Conservation (phyloP, 2,888 invertebrate species). For the Rosalia funebris region DNA sequence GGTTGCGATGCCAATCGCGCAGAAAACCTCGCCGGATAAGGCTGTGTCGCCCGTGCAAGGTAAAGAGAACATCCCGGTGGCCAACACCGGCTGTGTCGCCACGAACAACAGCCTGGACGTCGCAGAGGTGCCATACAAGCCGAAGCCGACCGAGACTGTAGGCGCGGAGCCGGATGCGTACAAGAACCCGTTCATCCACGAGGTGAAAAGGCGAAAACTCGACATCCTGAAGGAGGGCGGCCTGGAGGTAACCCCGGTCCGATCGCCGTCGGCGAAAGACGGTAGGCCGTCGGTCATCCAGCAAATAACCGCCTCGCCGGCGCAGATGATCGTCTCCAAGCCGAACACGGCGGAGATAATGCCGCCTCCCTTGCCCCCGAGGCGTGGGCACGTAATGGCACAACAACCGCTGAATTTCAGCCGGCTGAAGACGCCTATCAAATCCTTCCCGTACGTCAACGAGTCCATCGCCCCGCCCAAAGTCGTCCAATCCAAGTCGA, state of each 20-base stretch:
- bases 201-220: constrained; percentile 74
- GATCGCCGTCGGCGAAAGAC: constrained; percentile 52
- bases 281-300: constrained; percentile 59
- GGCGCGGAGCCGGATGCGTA: constrained; percentile 64
- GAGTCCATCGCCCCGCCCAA: constrained; percentile 65
- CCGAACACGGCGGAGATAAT: constrained; percentile 46
- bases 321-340: constrained; percentile 39
- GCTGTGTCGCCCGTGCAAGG: constrained; percentile 65
- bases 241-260: constrained; percentile 78
- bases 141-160: constrained; percentile 72
- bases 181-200: constrained; percentile 47
- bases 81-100: constrained; percentile 51
- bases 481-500: constrained; percentile 73
- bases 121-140: constrained; percentile 66
- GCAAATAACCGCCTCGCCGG: constrained; percentile 37
- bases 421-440: constrained; percentile 42
- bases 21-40: constrained; percentile 63
- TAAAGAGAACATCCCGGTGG: constrained; percentile 68
- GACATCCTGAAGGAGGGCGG: constrained; percentile 81
- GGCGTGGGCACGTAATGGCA: constrained; percentile 64
- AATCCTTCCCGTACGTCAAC: constrained; percentile 42
- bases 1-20: constrained; percentile 61
- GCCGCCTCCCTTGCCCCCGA: constrained; percentile 54
- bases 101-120: constrained; percentile 38
- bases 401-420: constrained; percentile 58